Evolutionary conservation across 2,888 invertebrate species (phyloP), one percentile per base, ranked within the genome.

Genomic region (Gymnocheta viridis): DNA sequence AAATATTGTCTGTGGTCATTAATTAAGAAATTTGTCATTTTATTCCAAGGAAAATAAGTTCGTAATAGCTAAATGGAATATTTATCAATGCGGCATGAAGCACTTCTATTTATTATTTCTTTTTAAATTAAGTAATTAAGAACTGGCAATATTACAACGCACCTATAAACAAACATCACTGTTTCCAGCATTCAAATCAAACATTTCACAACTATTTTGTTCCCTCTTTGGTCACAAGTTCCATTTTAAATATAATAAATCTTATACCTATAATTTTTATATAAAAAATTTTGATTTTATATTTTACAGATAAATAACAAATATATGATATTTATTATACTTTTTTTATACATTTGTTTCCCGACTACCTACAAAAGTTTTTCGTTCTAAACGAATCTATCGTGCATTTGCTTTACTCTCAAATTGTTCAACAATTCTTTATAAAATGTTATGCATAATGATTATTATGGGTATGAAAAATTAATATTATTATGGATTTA

Each of bases 361-460:
- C 29, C 69, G 32, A 72, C 35, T 66, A 60, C 49, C 10, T 78
- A 79, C 70, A 80, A 74, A n/a, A 69, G 76, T 81, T 77, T 80
- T 81, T 84, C 84, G 80, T 84, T 84, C 72, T 77, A 73, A 84
- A 84, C 84, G 84, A 84, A 81, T 81, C 77, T 81, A 77, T 81
- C 81, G 66, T 79, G 74, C 80, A 82, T 82, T 85, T 82, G 82
- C 82, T 82, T 85, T 82, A 85, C 76, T 82, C 82, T 85, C 56
- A 74, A 82, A 85, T 85, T 85, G 85, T 82, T 82, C 76, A 85
- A 85, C 85, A 85, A 85, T 85, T 84, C 67, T 72, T 81, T 80
- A 62, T 51, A 32, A 80, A 80, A 80, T 49, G 64, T 76, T 82
- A 70, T 70, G 74, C 69, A 64, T 60, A 80, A 80, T 62, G 35